Base-by-base conservation (phyloP, 2,113 vertebrate genomes). In the Butastur rufipennis region DNA sequence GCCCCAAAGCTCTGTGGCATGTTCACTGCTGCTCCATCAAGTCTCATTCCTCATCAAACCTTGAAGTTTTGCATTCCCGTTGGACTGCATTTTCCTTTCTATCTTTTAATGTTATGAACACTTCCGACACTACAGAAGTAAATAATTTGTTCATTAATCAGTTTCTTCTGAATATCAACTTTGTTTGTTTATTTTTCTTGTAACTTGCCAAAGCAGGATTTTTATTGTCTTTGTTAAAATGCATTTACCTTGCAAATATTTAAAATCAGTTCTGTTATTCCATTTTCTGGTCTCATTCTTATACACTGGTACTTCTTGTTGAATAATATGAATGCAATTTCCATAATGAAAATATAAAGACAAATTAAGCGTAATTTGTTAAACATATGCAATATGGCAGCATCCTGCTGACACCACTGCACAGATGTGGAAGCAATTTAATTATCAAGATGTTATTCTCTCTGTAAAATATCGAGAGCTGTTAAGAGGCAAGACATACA, bases 31-130 rank as follows among this genome's bases (percentile, higher is more conserved):
- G 84, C 82, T 96, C 62, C 38, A 38, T 91, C 84, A 89, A 95
- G 70, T 94, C 89, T 97, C 96, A 77, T 20, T 96, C 45, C 71
- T 95, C 89, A 95, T 96, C 95, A 97, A 92, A 91, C 48, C 58
- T 82, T 88, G 55, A 89, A 79, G 87, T 80, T 87, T 81, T 80
- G 10, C n/a, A 62, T 87, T 95, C 89, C 84, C 87, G 4, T 87
- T 75, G 45, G 96, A 92, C 29, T 91, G 52, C 13, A 23, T 72
- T 96, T 96, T 93, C 21, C 16, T 61, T 86, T 84, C 81, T 94
- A 27, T 61, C 43, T 79, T 67, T 79, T 75, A 93, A 43, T 85
- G 16, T 23, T 81, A 50, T 47, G 61, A 96, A 91, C 43, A 61
- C 15, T 91, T 85, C 43, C 53, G 72, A 38, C 25, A 79, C 40